phyloP scores from a whole-genome alignment of 2,888 invertebrate species.

The Tortrix viridana region DNA sequence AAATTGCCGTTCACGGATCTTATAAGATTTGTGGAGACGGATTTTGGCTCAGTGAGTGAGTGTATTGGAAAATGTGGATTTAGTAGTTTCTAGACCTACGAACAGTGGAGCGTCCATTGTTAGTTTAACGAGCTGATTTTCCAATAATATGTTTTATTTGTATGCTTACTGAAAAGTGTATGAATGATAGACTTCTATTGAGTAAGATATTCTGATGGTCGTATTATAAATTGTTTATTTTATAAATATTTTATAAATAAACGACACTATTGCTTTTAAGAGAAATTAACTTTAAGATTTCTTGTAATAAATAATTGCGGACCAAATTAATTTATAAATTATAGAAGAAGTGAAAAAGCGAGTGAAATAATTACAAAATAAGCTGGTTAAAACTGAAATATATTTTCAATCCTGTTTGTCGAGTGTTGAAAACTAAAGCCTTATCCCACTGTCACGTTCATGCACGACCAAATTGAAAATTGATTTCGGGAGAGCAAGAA shows the following conservation, averaged over 20 bases:
- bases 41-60: slow-evolving; percentile 16
- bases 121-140: slow-evolving; percentile 31
- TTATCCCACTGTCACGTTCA: not conserved
- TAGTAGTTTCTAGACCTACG: slow-evolving; percentile 29
- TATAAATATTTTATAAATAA: too few species aligned
- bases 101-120: slow-evolving; percentile 33
- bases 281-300: too few species aligned
- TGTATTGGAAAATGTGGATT: slow-evolving; percentile 34
- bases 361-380: not conserved
- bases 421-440: not conserved
- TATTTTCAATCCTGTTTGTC: not conserved
- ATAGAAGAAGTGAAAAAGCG: not conserved
- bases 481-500: not conserved
- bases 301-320: too few species aligned
- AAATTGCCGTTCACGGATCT: slow-evolving; percentile 48
- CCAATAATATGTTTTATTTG: slow-evolving; percentile 34
- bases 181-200: not conserved
- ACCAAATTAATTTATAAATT: not conserved
- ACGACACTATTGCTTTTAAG: too few species aligned
- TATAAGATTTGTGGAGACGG: slow-evolving; percentile 46
- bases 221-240: too few species aligned
- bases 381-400: not conserved
- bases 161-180: slow-evolving; percentile 5
- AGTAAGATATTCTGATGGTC: too few species aligned
- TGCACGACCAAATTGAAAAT: slow-evolving; percentile 10